Evolutionary conservation across 2,113 vertebrate species (phyloP).

Genomic region (Callopanchax toddi): DNA sequence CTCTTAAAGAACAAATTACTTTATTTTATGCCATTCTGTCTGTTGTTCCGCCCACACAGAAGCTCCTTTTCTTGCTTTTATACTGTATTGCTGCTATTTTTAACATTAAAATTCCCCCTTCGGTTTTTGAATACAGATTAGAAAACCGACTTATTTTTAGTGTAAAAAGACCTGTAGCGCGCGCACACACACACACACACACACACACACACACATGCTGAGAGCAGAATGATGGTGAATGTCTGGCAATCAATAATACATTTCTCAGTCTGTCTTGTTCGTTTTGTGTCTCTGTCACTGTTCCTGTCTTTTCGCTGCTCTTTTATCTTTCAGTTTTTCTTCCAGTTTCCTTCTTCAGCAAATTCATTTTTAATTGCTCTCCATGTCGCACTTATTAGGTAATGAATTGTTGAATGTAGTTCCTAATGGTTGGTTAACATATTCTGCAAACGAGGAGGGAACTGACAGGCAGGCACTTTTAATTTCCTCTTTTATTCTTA

Average conservation of each 20-base stretch:
- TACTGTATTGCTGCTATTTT: background rate
- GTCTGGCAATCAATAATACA: conserved; percentile 30
- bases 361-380: conserved; percentile 21
- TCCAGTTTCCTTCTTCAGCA: conserved; percentile 4
- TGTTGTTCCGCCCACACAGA: background rate
- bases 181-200: background rate
- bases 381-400: conserved; percentile 18
- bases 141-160: background rate
- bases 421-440: conserved; percentile 19
- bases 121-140: background rate
- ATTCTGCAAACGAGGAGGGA: conserved; percentile 21
- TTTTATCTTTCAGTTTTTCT: conserved; percentile 2
- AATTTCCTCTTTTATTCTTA: conserved; percentile 40
- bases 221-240: conserved; percentile 18
- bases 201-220: conserved; percentile 10
- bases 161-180: background rate
- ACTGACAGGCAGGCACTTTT: conserved; percentile 19
- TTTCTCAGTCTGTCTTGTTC: conserved; percentile 15
- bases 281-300: background rate
- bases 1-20: background rate
- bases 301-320: background rate
- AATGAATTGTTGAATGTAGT: conserved; percentile 43
- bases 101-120: background rate
- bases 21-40: no score
- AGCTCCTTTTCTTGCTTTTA: background rate